Percentiles rank a stretch among this genome's conserved stretches.
These are phyloP conservation scores for Pseudomyrmex concolor DNA, from an alignment of 1,140 invertebrate genomes.

Conservation along the genomic window DNA sequence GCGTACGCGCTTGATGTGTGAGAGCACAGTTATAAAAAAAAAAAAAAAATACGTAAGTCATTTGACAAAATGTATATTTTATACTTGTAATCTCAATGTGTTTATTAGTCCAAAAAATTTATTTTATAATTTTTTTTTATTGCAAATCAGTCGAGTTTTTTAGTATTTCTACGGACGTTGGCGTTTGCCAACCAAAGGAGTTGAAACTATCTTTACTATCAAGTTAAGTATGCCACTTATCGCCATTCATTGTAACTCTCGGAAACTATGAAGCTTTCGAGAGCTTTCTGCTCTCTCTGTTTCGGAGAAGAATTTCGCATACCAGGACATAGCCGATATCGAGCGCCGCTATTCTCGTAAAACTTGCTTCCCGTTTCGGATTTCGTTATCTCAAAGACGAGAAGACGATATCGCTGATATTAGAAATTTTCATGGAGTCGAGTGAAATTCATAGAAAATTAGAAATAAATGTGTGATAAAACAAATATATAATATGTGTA, in stretches of 20 bases:
- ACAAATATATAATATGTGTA: not conserved
- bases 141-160: constrained; percentile 34
- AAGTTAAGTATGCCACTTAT: constrained; percentile 67
- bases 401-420: constrained; percentile 5
- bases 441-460: not conserved
- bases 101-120: no score
- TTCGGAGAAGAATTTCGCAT: constrained; percentile 54
- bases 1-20: not conserved
- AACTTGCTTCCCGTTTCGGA: constrained; percentile 37
- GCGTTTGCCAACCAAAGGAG: constrained; percentile 30
- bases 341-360: constrained; percentile 16
- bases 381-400: constrained; percentile 22
- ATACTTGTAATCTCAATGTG: no score
- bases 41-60: not conserved
- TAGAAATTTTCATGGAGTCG: constrained; percentile 54
- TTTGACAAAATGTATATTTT: not conserved
- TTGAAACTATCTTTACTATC: constrained; percentile 56
- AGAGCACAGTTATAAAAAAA: not conserved
- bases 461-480: not conserved
- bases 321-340: constrained; percentile 40
- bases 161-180: constrained; percentile 30
- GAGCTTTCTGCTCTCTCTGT: constrained; percentile 33
- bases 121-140: constrained; percentile 8
- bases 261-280: constrained; percentile 66
- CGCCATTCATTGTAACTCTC: constrained; percentile 52